Conservation (phyloP, 1,140 invertebrate species). For the Melipona quadrifasciata region DNA sequence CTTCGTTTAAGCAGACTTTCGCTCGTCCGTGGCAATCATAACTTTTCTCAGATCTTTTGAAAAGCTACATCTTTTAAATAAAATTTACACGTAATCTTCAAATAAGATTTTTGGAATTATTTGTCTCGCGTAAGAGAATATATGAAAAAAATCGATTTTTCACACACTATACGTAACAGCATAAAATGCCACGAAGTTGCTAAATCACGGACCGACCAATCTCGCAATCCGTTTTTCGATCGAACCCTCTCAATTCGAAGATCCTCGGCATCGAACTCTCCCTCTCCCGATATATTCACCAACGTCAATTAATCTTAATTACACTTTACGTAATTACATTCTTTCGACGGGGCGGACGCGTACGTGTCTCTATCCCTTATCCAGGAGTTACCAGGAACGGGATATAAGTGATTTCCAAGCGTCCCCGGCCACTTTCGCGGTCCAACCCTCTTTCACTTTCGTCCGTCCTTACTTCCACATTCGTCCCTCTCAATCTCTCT, state of each 20-base stretch:
- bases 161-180: too few species aligned
- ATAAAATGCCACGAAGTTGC: background rate
- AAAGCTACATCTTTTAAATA: too few species aligned
- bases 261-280: background rate
- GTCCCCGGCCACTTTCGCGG: slow-evolving; percentile 14
- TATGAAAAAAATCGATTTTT: too few species aligned
- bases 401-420: slow-evolving; percentile 60
- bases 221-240: background rate
- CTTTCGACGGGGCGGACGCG: background rate
- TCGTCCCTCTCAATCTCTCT: slow-evolving; percentile 19
- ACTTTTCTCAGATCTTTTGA: too few species aligned
- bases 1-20: too few species aligned
- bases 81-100: too few species aligned
- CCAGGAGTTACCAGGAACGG: slow-evolving; percentile 47
- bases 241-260: background rate
- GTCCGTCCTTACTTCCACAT: slow-evolving; percentile 6
- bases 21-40: too few species aligned
- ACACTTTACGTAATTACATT: slow-evolving; percentile 23
- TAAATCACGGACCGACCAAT: background rate
- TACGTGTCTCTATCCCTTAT: slow-evolving; percentile 22
- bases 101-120: too few species aligned
- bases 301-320: slow-evolving; percentile 35
- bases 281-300: background rate
- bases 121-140: too few species aligned
- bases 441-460: slow-evolving; percentile 37